Base-by-base conservation (phyloP, 2,797 vertebrate genomes). In the Dromococcyx pavoninus region DNA sequence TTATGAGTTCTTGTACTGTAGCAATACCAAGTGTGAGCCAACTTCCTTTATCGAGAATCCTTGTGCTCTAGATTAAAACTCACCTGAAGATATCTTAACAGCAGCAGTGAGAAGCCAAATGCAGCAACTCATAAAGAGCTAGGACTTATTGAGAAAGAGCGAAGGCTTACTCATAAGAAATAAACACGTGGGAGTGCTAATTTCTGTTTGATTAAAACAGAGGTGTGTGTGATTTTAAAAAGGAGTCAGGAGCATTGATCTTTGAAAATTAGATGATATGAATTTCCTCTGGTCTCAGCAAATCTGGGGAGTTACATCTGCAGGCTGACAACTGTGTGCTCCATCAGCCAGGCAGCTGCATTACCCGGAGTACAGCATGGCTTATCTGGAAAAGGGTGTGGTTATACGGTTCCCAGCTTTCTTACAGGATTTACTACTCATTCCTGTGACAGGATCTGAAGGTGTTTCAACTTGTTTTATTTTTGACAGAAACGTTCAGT, bases 151-250 rank as follows among this genome's bases (percentile, higher is more conserved):
- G 74, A 92, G 19, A 44, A 44, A 66, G 19, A 39, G 4, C 9
- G 10, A 30, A 83, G 67, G 41, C 4, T 71, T 81, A 69, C 57
- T 90, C 35, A 30, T 60, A 67, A 67, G 60, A 91, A 93, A 93
- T 65, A 91, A 89, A 66, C 32, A 66, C 10, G 25, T 51, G 24
- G 37, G 58, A 86, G 46, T 74, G 65, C 37, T 88, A 86, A 92
- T 95, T 91, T 93, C 30, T 44, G 53, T 86, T 93, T 94, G 32
- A 90, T 93, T 93, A 82, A 93, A 93, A 66, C 6, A 37, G 24
- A 82, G 51, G 18, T 33, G 18, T 60, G 32, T 23, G 32, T 79
- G 51, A 88, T 73, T 90, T 91, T 81, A 22, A 75, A 70, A 88
- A 53, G 5, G 4, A 30, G 19, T 50, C 48, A 62, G 33, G 32